Base-by-base conservation (phyloP, 2,113 vertebrate genomes). In the Triplophysa siluroides region DNA sequence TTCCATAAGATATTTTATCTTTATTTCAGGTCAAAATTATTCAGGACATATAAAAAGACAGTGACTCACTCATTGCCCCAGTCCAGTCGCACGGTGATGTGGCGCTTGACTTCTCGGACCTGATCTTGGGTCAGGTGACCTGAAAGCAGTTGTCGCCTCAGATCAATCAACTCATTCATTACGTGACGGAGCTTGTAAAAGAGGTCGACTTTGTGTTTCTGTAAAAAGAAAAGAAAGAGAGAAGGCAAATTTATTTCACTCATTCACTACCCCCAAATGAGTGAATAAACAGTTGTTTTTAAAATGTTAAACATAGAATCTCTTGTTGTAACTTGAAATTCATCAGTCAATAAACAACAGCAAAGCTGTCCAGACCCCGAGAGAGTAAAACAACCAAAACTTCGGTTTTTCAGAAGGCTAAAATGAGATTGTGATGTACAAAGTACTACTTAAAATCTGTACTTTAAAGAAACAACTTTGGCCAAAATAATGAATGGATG, bases 181-280 rank as follows among this genome's bases (percentile, higher is more conserved):
- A 99, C 97, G 83, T 99, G 98, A 23, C 97, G 96, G 16, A 99
- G 93, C 67, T 99, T 99, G 93, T 97, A 99, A 94, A 99, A 99
- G 82, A 99, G 93, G 90, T 99, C 98, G 76, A 99, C 95, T 86
- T 97, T 98, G 88, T 98, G 96, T 88, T 96, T 99, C 97, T 99
- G 90, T 74, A 0, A 60, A 54, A 87, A n/a, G 16, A 43, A 74
- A 56, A 54, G 63, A 29, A 13, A 70, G 54, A 10, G 4, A 0
- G 70, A 14, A 13, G 24, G 12, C 23, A 21, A 43, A 67, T 45
- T 19, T 45, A 45, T 45, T 12, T 45, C 11, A 45, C 43, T 11
- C 43, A 45, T 45, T 12, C 43, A 45, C 43, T 2, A 45, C 8
- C 43, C 26, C 29, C 4, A 33, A 33, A 33, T 0, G 5, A 33